phyloP scores from a whole-genome alignment of 2,888 invertebrate genomes.

The Marronus borbonicus region DNA sequence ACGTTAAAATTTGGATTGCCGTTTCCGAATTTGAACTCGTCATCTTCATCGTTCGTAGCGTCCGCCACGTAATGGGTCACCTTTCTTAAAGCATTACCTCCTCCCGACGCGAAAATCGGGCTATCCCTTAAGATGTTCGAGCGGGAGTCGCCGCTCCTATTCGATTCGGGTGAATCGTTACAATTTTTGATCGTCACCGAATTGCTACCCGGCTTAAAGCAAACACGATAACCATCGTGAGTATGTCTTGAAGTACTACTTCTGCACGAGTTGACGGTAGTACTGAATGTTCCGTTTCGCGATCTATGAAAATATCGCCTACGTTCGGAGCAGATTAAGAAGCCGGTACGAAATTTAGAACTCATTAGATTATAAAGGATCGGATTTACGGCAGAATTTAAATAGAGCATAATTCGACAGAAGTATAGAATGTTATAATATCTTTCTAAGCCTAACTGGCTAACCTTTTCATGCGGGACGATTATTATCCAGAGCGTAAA shows the following conservation, averaged over 20 bases:
- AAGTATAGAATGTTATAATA: constrained; percentile 89
- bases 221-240: constrained; percentile 65
- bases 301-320: constrained; percentile 71
- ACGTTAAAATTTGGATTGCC: constrained; percentile 51
- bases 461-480: constrained; percentile 79
- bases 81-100: constrained; percentile 16
- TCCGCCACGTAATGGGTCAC: constrained; percentile 27
- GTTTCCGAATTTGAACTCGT: constrained; percentile 48
- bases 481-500: constrained; percentile 88
- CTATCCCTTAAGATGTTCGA: constrained; percentile 55
- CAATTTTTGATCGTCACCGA: constrained; percentile 65
- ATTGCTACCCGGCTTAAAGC: constrained; percentile 64
- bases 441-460: constrained; percentile 81
- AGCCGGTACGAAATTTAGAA: constrained; percentile 89
- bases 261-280: constrained; percentile 71
- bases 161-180: constrained; percentile 71
- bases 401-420: constrained; percentile 88
- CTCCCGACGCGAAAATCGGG: constrained; percentile 39
- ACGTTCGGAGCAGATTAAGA: constrained; percentile 78
- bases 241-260: constrained; percentile 65
- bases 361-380: constrained; percentile 95
- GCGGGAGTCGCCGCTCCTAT: constrained; percentile 72
- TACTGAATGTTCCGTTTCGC: constrained; percentile 74
- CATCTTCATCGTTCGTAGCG: constrained; percentile 32
- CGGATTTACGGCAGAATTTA: constrained; percentile 93